phyloP scores from a whole-genome alignment of 2,113 vertebrate species.

The Suricata suricatta region DNA sequence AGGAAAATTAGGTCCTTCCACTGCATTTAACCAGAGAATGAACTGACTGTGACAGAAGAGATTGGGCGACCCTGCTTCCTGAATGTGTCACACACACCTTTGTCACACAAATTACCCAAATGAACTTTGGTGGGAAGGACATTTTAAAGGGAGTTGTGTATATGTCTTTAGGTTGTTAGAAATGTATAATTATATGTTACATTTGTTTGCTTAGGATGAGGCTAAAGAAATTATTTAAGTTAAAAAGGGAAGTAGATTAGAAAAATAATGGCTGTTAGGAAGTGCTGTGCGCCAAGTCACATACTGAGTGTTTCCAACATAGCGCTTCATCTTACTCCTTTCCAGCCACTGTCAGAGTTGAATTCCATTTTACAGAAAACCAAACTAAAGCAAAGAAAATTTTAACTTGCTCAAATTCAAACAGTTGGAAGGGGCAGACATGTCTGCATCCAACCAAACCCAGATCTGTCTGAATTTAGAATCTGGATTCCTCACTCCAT shows the following conservation, averaged over 20 bases:
- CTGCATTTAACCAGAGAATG: neutral
- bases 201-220: constrained; percentile 2
- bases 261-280: neutral
- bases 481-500: neutral
- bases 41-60: neutral
- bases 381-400: neutral
- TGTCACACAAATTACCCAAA: neutral
- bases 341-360: neutral
- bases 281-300: neutral
- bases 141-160: neutral
- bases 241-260: neutral
- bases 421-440: neutral
- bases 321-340: neutral
- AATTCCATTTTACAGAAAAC: neutral
- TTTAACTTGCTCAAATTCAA: neutral
- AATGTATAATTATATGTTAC: neutral
- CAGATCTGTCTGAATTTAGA: neutral
- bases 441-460: neutral
- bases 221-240: neutral
- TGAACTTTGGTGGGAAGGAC: neutral
- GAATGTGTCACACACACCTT: neutral
- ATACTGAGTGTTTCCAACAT: neutral
- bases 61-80: neutral
- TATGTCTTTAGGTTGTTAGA: neutral
- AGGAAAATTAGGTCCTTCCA: neutral